These are phyloP conservation scores for Sylvicapra grimmia DNA, from an alignment of 2,113 vertebrate species.

Conservation along the genomic window DNA sequence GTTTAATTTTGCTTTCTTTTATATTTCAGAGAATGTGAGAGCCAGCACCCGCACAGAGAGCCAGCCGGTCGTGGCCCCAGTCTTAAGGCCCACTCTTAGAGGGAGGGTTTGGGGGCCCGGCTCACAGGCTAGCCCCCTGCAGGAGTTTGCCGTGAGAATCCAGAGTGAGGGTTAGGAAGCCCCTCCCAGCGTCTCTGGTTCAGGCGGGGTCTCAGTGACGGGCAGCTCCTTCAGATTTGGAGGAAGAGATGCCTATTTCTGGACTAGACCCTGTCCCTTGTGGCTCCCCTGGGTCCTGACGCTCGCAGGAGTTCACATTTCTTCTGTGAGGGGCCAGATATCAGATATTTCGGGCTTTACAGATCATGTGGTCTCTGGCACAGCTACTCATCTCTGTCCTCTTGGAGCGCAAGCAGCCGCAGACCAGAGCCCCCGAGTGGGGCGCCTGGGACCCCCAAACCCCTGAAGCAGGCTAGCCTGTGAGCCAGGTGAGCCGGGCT, in stretches of 20 bases:
- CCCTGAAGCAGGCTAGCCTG: not conserved
- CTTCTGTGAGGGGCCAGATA: no score
- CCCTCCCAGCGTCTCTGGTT: rapidly evolving
- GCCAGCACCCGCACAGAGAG: rapidly evolving
- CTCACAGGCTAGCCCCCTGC: rapidly evolving
- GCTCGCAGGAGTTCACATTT: rapidly evolving
- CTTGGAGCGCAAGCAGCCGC: rapidly evolving
- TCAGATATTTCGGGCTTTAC: rapidly evolving
- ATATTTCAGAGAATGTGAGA: not conserved
- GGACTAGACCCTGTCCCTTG: rapidly evolving
- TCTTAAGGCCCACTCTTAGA: not conserved
- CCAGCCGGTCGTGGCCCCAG: rapidly evolving
- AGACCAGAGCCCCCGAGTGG: rapidly evolving
- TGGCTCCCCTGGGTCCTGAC: rapidly evolving
- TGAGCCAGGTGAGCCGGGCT: rapidly evolving
- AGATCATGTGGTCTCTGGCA: rapidly evolving
- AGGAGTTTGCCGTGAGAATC: rapidly evolving
- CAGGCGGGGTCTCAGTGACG: rapidly evolving
- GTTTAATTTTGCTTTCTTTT: not conserved
- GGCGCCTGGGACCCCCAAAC: not conserved
- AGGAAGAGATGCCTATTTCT: not conserved
- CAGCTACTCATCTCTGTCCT: rapidly evolving
- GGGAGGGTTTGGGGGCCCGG: rapidly evolving
- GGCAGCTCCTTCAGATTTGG: no score
- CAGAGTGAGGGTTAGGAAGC: rapidly evolving